phyloP scores from a whole-genome alignment of 2,113 vertebrate genomes.

The Poicephalus meyeri region DNA sequence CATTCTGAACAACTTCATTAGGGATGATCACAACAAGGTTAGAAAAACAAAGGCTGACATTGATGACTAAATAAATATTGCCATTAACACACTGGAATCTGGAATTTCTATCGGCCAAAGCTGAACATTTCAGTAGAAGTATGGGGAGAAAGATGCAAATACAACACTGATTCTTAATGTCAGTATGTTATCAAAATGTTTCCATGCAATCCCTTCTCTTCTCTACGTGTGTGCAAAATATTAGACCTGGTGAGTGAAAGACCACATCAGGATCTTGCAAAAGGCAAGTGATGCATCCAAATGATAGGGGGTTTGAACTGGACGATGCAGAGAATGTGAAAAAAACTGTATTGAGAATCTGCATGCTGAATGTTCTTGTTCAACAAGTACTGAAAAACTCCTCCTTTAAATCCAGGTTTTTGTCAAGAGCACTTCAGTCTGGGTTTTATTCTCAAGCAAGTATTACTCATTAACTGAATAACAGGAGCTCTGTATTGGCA shows the following conservation, averaged over 20 bases:
- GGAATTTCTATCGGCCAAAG: not conserved
- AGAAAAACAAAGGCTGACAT: constrained; percentile 14
- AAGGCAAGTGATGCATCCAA: not conserved
- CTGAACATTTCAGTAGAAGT: not conserved
- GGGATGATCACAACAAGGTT: not conserved
- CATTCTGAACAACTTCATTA: not conserved
- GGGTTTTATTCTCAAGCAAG: not conserved
- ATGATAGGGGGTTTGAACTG: not conserved
- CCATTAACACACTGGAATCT: not conserved
- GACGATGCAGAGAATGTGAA: not conserved
- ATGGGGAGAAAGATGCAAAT: not conserved
- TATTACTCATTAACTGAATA: not conserved
- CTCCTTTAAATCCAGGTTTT: not conserved
- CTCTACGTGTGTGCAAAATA: not conserved
- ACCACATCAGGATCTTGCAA: not conserved
- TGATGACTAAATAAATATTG: constrained; percentile 43
- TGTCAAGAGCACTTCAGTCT: not conserved
- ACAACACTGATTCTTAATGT: not conserved
- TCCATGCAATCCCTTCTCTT: not conserved
- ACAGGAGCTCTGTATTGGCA: not conserved
- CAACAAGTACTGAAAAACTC: not conserved
- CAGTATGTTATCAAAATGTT: not conserved
- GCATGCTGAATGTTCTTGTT: not conserved
- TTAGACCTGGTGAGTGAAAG: not conserved
- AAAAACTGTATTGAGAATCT: not conserved